A percentile compares a stretch with the other conserved stretches of the same genome.
These are phyloP conservation scores for Drosophila lacicola DNA, from an alignment of 2,888 invertebrate species.

Conservation along the genomic window DNA sequence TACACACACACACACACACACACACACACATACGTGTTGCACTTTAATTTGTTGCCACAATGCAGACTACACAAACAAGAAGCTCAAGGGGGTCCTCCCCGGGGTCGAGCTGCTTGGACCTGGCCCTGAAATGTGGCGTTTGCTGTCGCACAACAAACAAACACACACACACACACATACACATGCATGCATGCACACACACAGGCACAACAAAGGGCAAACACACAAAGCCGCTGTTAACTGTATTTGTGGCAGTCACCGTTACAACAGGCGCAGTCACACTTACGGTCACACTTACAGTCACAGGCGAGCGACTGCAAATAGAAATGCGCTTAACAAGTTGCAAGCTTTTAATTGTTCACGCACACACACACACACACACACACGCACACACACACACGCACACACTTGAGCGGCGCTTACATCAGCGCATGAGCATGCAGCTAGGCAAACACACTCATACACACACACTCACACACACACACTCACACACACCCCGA, in stretches of 20 bases:
- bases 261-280: conserved; percentile 12
- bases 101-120: conserved; percentile 17
- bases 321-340: conserved; percentile 57
- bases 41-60: conserved; percentile 52
- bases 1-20: neutral
- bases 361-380: conserved; percentile 31
- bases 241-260: conserved; percentile 36
- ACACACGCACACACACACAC: conserved; percentile 16
- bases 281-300: conserved; percentile 29
- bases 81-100: conserved; percentile 8
- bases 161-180: conserved; percentile 6
- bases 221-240: conserved; percentile 38
- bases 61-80: conserved; percentile 25
- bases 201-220: conserved; percentile 14
- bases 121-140: conserved; percentile 66
- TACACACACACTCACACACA: conserved; percentile 9
- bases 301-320: conserved; percentile 50
- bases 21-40: conserved; percentile 25
- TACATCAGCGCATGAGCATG: conserved; percentile 79
- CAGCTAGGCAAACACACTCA: conserved; percentile 49
- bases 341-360: conserved; percentile 54
- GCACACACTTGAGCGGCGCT: conserved; percentile 50
- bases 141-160: conserved; percentile 41
- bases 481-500: conserved; percentile 3
- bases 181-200: conserved; percentile 5